Evolutionary conservation across 2,113 vertebrate species (phyloP), one percentile per base, ranked within the genome.

Genomic region (Plectropomus leopardus): DNA sequence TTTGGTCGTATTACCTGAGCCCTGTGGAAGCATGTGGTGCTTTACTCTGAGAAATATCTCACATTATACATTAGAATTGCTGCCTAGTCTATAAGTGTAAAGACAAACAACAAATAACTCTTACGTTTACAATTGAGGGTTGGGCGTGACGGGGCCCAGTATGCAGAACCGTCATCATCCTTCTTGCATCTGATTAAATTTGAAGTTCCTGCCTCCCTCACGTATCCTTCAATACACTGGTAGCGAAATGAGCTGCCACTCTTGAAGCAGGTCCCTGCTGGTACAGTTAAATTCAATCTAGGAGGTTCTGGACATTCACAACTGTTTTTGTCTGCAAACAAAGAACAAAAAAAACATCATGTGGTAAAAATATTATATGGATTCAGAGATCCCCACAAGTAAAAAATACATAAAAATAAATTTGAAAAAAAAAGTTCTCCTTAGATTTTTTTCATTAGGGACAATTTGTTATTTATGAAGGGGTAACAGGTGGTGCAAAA

Each of bases 181-280:
- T 4, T 0, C 0, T 4, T 0, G 60, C 95, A 96, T 50, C 0
- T 75, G 73, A 86, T 89, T 21, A 86, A 85, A 61, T 36, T 78
- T 9, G 95, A 96, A 3, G 93, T 94, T 40, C 95, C 95, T 1
- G 30, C 92, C 80, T 84, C 82, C 78, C 95, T 92, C 60, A 75
- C 0, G 4, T 79, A 91, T 9, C 88, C 89, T 0, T 48, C 28
- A 0, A 4, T 0, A 64, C 95, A 96, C 0, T 0, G 1, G 84
- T 95, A 94, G 10, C 93, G 93, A 21, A 76, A 87, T 0, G 0
- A 0, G 0, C 0, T 0, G 0, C 0, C 0, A 0, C 16, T 4
- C 1, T 23, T 0, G 3, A 0, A 14, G 64, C 83, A 85, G 1
- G 0, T 16, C 0, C 1, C 0, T 2, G 2, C 3, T 5, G 54